Evolutionary conservation across 2,888 invertebrate species (phyloP), one percentile per base, ranked within the genome.

Genomic region (Tenthredo scrophulariae): DNA sequence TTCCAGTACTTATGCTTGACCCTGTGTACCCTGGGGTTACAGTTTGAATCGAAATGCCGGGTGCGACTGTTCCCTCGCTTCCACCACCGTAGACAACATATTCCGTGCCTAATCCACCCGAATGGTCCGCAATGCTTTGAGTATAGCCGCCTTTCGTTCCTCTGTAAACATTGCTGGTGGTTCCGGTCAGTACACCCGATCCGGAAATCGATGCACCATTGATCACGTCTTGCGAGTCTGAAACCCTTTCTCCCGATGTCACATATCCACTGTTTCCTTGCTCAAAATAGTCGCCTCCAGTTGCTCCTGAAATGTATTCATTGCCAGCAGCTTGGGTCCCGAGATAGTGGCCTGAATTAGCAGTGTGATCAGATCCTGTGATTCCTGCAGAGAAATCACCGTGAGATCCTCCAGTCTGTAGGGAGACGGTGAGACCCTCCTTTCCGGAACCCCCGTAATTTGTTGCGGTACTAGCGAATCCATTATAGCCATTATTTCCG

Each of bases 221-320:
- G 58, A 80, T 50, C n/a, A 80, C 80, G 80, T 80, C 80, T 13
- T 80, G 80, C 7, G 29, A 50, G 50, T 80, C 80, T 0, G 80
- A 80, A 62, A 1, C 50, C 7, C 80, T 5, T 29, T 7, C 74
- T 74, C 40, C 72, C 43, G 72, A 72, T 22, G 37, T 10, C 15
- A 72, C 40, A 18, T 29, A 65, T 65, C 29, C 65, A 65, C 29
- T 33, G 29, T 29, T 65, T 29, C 29, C 65, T 15, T 29, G 13
- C 3, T 29, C 15, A 13, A 43, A 72, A 40, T 40, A 72, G 18
- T n/a, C 75, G 50, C 75, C 18, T 29, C 15, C 29, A 18, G 50
- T 29, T 75, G 75, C 15, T 50, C 46, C 72, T 2, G 65, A 65
- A 65, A 22, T 37, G 72, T 72, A 72, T 18, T 10, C n/a, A 40